Evolutionary conservation across 2,797 vertebrate species (phyloP).

Genomic region (Perdix hodgsoniae): DNA sequence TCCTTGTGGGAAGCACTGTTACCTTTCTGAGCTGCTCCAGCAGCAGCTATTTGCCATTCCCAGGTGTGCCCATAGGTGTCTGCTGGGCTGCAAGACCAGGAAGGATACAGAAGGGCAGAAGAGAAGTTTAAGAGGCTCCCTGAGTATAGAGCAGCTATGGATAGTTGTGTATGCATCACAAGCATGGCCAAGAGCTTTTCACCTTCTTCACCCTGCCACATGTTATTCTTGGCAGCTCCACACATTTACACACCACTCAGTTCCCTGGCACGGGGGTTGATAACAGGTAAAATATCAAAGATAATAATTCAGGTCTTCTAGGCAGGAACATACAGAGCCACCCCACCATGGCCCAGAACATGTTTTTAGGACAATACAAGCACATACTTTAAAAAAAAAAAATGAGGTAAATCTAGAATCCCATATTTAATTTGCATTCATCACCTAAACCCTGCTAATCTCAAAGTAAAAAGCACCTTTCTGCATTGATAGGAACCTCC

Average conservation of each 20-base stretch:
- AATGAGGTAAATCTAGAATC: background rate
- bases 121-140: background rate
- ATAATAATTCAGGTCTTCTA: background rate
- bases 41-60: background rate
- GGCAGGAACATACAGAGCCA: background rate
- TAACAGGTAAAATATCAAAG: background rate
- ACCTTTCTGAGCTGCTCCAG: background rate
- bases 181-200: no score
- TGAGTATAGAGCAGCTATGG: no score
- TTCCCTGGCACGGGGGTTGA: no score
- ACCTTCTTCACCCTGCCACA: no score
- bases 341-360: background rate
- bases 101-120: background rate
- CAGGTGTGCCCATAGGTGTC: background rate
- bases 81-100: background rate
- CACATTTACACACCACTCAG: no score
- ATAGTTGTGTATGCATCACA: no score
- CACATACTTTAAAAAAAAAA: background rate
- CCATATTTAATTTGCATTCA: background rate
- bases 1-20: background rate
- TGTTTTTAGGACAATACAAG: background rate
- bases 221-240: no score
- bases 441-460: background rate
- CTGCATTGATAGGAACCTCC: background rate
- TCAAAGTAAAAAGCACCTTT: background rate